A percentile compares a stretch with the other conserved stretches of the same genome.
Evolutionary conservation across 2,113 vertebrate genomes (phyloP).

Genomic region (Empidonax traillii): DNA sequence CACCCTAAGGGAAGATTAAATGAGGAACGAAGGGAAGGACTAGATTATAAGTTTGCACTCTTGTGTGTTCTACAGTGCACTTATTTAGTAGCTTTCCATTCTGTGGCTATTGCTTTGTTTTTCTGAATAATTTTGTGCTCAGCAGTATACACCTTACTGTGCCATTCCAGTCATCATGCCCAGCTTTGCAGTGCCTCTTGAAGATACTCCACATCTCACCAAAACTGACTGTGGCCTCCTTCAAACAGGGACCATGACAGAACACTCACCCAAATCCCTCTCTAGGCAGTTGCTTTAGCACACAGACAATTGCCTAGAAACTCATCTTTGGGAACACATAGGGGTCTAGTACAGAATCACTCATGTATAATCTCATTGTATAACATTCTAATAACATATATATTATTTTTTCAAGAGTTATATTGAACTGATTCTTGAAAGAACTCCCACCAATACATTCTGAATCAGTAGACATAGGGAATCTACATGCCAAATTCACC

Average conservation of each 20-base stretch:
- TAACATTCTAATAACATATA: background rate
- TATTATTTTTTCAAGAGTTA: background rate
- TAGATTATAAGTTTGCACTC: background rate
- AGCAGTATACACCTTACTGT: background rate
- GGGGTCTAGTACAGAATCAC: background rate
- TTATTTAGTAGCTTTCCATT: background rate
- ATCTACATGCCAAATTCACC: background rate
- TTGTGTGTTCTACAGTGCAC: background rate
- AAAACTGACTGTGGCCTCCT: background rate
- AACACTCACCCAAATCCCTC: background rate
- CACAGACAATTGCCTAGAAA: background rate
- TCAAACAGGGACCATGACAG: background rate
- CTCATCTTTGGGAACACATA: background rate
- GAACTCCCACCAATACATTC: background rate
- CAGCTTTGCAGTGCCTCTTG: background rate
- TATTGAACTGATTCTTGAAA: background rate
- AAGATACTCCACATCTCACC: background rate
- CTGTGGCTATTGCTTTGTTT: background rate
- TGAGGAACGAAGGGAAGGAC: background rate
- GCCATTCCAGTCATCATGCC: background rate
- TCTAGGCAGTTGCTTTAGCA: background rate
- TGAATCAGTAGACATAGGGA: background rate
- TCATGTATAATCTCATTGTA: background rate
- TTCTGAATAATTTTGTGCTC: background rate
- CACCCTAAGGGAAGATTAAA: background rate